A percentile compares a stretch with the other conserved stretches of the same genome.
Evolutionary conservation across 53 echinoderm and acorn worm species (phyloP).

Genomic region (Echinometra lucunter): DNA sequence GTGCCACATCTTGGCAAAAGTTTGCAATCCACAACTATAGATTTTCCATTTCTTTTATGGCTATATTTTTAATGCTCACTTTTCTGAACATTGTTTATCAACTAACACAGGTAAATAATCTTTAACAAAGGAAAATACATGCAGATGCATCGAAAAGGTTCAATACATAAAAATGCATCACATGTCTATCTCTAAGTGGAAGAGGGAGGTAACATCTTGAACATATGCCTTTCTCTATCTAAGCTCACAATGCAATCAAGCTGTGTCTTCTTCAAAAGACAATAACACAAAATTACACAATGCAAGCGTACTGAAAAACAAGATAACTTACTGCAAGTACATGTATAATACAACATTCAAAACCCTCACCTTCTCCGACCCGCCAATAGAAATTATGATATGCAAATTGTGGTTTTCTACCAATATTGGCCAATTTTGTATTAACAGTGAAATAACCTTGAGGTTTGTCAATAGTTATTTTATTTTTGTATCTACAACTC

Average conservation of each 20-base stretch:
- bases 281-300: neutral
- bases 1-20: too few relatives aligned
- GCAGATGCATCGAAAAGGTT: neutral
- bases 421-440: neutral
- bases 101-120: too few relatives aligned
- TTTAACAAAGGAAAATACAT: too few relatives aligned
- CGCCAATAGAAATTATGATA: neutral
- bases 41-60: neutral
- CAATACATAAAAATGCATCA: neutral
- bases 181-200: neutral
- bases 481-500: neutral
- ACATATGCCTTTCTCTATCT: neutral
- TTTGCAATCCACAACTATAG: too few relatives aligned
- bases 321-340: neutral
- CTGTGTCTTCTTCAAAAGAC: neutral
- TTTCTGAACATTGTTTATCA: too few relatives aligned
- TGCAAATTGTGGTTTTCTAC: conserved; percentile 7
- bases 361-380: neutral
- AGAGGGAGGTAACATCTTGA: neutral
- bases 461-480: neutral
- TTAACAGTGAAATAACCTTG: neutral
- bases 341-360: neutral
- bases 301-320: neutral
- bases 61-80: neutral
- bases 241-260: neutral